Base-by-base conservation (phyloP, 1,140 invertebrate species). In the Drosophila mauritiana region DNA sequence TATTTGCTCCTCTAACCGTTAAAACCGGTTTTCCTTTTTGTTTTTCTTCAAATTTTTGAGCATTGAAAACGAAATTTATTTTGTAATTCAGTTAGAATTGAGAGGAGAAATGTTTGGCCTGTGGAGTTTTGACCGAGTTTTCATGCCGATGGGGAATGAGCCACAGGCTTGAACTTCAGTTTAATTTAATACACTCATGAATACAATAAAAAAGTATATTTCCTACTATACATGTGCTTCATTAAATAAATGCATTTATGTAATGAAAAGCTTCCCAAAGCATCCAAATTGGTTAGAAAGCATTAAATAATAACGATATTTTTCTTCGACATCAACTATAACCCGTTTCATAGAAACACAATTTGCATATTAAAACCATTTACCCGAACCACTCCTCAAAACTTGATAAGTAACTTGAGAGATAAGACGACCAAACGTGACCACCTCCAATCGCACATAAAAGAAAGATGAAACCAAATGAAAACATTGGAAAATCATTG, bases 31-130 rank as follows among this genome's bases (percentile, higher is more conserved):
- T 13, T 63, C 15, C 8, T 48, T 56, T 37, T 27, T 34, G 42
- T 64, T 46, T 37, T 52, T 31, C 51, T 40, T 25, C 36, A 69
- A 46, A 59, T 68, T 63, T 77, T 89, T 49, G 73, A 73, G 76
- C 76, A 88, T 89, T 88, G 83, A 88, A 88, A 88, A 89, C 80
- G 83, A 88, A 88, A 88, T 75, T 88, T 78, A 83, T 80, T 89
- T 83, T 74, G 61, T 58, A 73, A 72, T 55, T 36, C 39, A 72
- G 65, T 75, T 57, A 57, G 48, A 51, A 73, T 22, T 51, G 55
- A 59, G 48, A 81, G 59, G 36, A 56, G 40, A 55, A 63, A 67
- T 36, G 51, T 20, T 17, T 15, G 27, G 13, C 83, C 76, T 43
- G 79, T 49, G 43, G 83, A 45, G 36, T 69, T 68, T 86, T 86